Evolutionary conservation across 2,888 invertebrate genomes (phyloP).

Genomic region (Cistogaster globosa): DNA sequence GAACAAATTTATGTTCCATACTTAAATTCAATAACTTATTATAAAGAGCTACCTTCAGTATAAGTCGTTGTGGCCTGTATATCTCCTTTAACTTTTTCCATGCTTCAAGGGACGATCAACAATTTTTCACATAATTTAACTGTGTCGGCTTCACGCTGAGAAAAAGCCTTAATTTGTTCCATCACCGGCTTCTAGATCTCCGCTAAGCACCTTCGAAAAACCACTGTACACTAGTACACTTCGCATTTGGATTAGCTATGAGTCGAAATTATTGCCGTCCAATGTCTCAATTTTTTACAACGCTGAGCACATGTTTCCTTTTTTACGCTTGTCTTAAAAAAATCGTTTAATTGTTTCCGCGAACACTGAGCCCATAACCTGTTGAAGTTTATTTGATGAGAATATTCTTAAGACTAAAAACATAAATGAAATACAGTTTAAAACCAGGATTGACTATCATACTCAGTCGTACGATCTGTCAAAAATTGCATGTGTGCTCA

Average conservation of each 20-base stretch:
- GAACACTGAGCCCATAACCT: too few species aligned
- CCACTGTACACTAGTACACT: constrained; percentile 40
- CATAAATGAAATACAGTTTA: too few species aligned
- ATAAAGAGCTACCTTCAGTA: constrained; percentile 24
- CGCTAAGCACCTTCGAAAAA: constrained; percentile 41
- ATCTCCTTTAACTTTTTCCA: not conserved
- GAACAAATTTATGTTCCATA: constrained; percentile 27
- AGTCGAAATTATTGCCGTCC: constrained; percentile 33
- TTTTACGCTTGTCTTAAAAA: not conserved
- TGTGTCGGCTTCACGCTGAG: constrained; percentile 44
- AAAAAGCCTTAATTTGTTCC: not conserved
- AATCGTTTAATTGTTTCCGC: not conserved
- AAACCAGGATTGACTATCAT: too few species aligned
- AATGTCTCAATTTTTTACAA: constrained; percentile 51
- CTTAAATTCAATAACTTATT: constrained; percentile 30
- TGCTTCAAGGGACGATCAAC: not conserved
- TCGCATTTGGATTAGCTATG: constrained; percentile 42
- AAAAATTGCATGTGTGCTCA: too few species aligned
- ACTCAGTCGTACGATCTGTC: too few species aligned
- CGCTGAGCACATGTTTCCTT: constrained; percentile 12
- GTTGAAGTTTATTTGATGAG: too few species aligned
- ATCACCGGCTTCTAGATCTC: not conserved
- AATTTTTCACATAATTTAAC: not conserved
- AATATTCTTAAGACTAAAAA: too few species aligned
- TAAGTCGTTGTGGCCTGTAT: not conserved